A percentile compares a stretch with the other conserved stretches of the same genome.
These are phyloP conservation scores for Yasuhikotakia modesta DNA, from an alignment of 2,797 vertebrate genomes.

Conservation along the genomic window DNA sequence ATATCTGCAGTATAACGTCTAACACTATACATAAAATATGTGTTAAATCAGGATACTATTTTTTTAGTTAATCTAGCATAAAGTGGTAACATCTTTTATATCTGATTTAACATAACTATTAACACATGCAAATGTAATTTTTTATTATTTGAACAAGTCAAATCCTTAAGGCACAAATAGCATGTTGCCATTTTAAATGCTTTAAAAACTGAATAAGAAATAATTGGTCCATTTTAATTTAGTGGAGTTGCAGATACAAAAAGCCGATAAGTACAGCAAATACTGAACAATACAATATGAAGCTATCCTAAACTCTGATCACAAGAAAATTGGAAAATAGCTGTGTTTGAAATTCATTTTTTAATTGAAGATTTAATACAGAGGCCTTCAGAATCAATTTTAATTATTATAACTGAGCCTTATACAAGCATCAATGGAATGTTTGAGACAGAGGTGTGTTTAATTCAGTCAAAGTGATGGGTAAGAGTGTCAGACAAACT, in stretches of 20 bases:
- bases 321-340: neutral
- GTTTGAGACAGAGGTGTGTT: conserved; percentile 28
- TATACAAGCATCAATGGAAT: conserved; percentile 37
- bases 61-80: neutral
- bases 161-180: neutral
- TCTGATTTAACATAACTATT: too few species aligned
- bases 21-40: neutral
- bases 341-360: conserved; percentile 5
- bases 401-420: conserved; percentile 36
- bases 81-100: neutral
- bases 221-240: neutral
- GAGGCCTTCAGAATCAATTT: conserved; percentile 31
- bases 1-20: conserved; percentile 7
- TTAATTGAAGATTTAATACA: conserved; percentile 21
- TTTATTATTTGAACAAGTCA: too few species aligned
- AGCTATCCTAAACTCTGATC: neutral
- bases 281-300: neutral
- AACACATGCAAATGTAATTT: too few species aligned
- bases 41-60: neutral
- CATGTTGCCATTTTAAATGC: neutral
- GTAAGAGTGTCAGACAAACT: conserved; percentile 18
- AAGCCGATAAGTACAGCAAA: neutral
- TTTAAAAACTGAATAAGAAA: neutral
- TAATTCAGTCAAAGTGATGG: conserved; percentile 36
- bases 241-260: neutral